Evolutionary conservation across 2,888 invertebrate species (phyloP).

Genomic region (Agonopterix alstromeriana): DNA sequence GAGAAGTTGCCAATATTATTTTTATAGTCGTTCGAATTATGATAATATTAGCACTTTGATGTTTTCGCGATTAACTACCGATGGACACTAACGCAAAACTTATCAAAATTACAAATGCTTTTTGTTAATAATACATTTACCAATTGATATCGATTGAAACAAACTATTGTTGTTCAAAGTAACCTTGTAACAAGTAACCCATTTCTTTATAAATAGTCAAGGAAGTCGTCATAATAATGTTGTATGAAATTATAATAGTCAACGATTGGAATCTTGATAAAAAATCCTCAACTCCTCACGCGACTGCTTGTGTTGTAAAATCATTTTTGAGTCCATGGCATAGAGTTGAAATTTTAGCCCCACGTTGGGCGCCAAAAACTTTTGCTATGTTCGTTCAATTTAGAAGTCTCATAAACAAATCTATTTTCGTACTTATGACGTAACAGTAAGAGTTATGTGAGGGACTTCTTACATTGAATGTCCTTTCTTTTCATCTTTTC

Average conservation of each 20-base stretch:
- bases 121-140: background rate
- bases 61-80: background rate
- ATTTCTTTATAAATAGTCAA: slow-evolving; percentile 6
- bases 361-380: too few relatives aligned
- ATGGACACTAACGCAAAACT: slow-evolving; percentile 1
- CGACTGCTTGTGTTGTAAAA: too few relatives aligned
- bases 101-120: background rate
- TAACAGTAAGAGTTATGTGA: too few relatives aligned
- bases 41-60: background rate
- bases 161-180: slow-evolving; percentile 2
- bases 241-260: slow-evolving; percentile 1
- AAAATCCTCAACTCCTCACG: background rate
- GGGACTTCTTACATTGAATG: too few relatives aligned
- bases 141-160: slow-evolving; percentile 3
- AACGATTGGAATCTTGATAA: slow-evolving; percentile 6
- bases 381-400: too few relatives aligned
- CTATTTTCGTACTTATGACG: too few relatives aligned
- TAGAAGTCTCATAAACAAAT: too few relatives aligned
- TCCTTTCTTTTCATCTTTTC: too few relatives aligned
- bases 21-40: too few relatives aligned
- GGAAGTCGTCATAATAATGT: background rate
- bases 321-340: too few relatives aligned
- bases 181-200: slow-evolving; percentile 12
- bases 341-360: too few relatives aligned
- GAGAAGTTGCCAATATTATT: too few relatives aligned